phyloP scores from a whole-genome alignment of 2,888 invertebrate species.

The Sphecodes monilicornis region DNA sequence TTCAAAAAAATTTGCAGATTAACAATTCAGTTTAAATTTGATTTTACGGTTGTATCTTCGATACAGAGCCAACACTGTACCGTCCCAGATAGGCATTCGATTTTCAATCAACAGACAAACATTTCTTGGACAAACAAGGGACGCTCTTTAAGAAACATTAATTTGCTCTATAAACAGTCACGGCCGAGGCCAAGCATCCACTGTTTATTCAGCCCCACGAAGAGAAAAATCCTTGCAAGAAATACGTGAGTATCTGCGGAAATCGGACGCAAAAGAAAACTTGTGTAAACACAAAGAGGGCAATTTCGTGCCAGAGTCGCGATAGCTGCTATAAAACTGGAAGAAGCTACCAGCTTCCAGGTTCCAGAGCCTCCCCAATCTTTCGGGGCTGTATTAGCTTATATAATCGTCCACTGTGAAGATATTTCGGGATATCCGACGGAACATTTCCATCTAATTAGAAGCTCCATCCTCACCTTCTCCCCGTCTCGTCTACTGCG shows the following conservation, averaged over 20 bases:
- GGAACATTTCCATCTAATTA: slow-evolving; percentile 20
- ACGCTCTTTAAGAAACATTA: slow-evolving; percentile 37
- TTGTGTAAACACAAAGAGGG: slow-evolving; percentile 28
- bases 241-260: slow-evolving; percentile 43
- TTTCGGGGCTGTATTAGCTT: slow-evolving; percentile 8
- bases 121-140: slow-evolving; percentile 16
- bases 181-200: neutral
- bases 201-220: slow-evolving; percentile 35
- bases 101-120: slow-evolving; percentile 24
- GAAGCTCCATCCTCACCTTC: neutral
- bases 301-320: slow-evolving; percentile 33
- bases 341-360: neutral
- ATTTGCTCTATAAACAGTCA: slow-evolving; percentile 44
- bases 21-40: neutral
- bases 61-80: neutral
- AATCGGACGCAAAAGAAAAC: slow-evolving; percentile 37
- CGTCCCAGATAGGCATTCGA: neutral
- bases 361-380: neutral
- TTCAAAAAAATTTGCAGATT: neutral
- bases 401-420: slow-evolving; percentile 2
- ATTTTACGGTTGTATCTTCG: neutral
- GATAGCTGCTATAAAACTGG: slow-evolving; percentile 25
- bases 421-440: slow-evolving; percentile 10
- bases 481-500: neutral
- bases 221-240: slow-evolving; percentile 23